Evolutionary conservation across 1,140 invertebrate genomes (phyloP).

Genomic region (Limonius californicus): DNA sequence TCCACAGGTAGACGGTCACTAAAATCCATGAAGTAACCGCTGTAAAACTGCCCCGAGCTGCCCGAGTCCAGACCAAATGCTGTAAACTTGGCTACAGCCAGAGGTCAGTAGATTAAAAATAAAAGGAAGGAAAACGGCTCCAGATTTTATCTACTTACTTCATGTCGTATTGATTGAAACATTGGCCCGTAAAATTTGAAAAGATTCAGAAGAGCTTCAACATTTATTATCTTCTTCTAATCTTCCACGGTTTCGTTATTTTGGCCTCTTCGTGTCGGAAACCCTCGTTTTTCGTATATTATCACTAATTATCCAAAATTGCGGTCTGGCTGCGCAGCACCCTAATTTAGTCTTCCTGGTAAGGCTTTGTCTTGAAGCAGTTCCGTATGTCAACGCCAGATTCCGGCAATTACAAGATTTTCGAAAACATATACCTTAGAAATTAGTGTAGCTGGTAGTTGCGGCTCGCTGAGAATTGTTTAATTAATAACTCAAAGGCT

Average conservation of each 20-base stretch:
- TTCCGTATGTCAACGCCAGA: neutral
- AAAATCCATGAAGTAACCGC: slow-evolving; percentile 5
- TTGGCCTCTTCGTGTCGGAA: neutral
- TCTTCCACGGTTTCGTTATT: neutral
- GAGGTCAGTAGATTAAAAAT: slow-evolving; percentile 20
- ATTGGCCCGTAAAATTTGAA: slow-evolving; percentile 10
- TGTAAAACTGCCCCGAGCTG: slow-evolving; percentile 1
- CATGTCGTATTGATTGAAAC: slow-evolving; percentile 20
- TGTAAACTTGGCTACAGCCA: neutral
- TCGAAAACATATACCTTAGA: neutral
- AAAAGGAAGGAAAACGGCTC: slow-evolving; percentile 15
- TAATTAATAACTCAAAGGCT: neutral
- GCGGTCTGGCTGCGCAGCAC: neutral
- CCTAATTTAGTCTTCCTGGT: slow-evolving; percentile 1
- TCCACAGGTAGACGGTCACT: slow-evolving; percentile 16
- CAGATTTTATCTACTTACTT: slow-evolving; percentile 22
- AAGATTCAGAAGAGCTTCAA: neutral
- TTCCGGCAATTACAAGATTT: neutral
- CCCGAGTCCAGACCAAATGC: neutral
- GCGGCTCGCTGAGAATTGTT: neutral
- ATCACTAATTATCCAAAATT: slow-evolving; percentile 5
- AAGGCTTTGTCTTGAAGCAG: neutral
- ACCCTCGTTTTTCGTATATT: neutral
- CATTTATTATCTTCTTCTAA: neutral
- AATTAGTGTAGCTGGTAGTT: neutral